These are phyloP conservation scores for Erannis defoliaria DNA, from an alignment of 2,888 invertebrate species.

Conservation along the genomic window DNA sequence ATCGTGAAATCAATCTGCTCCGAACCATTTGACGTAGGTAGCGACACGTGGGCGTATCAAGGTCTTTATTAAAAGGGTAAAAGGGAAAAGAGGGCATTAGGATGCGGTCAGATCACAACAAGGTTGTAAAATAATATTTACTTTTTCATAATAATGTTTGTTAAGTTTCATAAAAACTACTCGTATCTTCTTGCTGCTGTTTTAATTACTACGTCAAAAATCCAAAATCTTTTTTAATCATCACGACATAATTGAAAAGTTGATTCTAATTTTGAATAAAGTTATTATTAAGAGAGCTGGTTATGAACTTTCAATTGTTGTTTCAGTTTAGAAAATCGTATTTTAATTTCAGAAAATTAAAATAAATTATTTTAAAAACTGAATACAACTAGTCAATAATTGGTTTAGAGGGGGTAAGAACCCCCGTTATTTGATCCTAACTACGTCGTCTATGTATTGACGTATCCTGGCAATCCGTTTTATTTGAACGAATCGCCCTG, in stretches of 20 bases:
- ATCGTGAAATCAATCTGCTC: constrained; percentile 46
- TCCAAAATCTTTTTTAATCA: too few species aligned
- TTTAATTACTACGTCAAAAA: too few species aligned
- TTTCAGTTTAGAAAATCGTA: too few species aligned
- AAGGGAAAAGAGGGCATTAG: background rate
- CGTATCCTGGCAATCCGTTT: constrained; percentile 42
- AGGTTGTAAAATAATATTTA: too few species aligned
- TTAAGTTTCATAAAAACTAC: too few species aligned
- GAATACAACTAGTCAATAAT: background rate
- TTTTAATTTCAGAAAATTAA: too few species aligned
- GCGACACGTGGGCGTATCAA: constrained; percentile 29
- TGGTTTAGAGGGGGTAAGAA: background rate
- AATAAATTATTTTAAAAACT: background rate
- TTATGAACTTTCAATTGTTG: too few species aligned
- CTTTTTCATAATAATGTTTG: too few species aligned
- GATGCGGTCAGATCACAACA: background rate
- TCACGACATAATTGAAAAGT: too few species aligned
- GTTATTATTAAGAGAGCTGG: too few species aligned
- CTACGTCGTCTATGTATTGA: constrained; percentile 5
- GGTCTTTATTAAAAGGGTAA: background rate
- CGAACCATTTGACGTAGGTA: constrained; percentile 44
- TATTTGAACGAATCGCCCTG: constrained; percentile 36
- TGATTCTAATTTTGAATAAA: too few species aligned
- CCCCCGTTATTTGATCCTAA: background rate
- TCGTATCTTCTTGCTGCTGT: too few species aligned